Evolutionary conservation across 2,797 vertebrate genomes (phyloP).

Genomic region (Sternotherus odoratus): DNA sequence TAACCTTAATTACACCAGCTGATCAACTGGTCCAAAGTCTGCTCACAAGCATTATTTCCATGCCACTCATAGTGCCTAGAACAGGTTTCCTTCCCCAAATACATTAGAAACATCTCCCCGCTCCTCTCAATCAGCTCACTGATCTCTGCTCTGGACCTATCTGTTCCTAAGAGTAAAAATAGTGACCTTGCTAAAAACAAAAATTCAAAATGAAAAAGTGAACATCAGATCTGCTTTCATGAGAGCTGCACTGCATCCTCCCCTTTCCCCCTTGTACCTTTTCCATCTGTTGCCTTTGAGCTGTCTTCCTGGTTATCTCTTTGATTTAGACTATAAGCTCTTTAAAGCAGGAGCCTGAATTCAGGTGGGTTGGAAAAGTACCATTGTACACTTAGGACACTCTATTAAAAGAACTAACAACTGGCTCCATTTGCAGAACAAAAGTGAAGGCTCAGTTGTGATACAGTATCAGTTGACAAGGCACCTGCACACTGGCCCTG

Average conservation of each 20-base stretch:
- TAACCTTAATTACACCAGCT: slow-evolving; percentile 44
- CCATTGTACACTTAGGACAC: slow-evolving; percentile 42
- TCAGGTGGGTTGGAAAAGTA: slow-evolving; percentile 63
- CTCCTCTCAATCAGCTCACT: background rate
- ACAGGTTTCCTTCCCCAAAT: background rate
- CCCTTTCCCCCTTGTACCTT: background rate
- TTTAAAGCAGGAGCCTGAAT: slow-evolving; percentile 49
- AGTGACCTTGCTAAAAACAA: slow-evolving; percentile 28
- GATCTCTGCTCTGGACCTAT: slow-evolving; percentile 31
- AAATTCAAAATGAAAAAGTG: background rate
- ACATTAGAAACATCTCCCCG: background rate
- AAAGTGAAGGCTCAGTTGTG: slow-evolving; percentile 39
- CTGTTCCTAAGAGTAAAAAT: slow-evolving; percentile 9
- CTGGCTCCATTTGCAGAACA: slow-evolving; percentile 36
- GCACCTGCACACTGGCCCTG: background rate
- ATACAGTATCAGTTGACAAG: background rate
- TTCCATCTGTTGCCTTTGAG: slow-evolving; percentile 47
- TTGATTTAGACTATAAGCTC: slow-evolving; percentile 57
- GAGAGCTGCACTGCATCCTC: slow-evolving; percentile 16
- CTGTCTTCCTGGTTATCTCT: slow-evolving; percentile 63
- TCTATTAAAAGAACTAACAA: slow-evolving; percentile 65
- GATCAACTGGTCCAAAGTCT: slow-evolving; percentile 21
- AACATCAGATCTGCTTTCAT: background rate
- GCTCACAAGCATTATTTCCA: background rate
- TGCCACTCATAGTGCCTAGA: background rate